Evolutionary conservation across 1,140 invertebrate genomes (phyloP).

Genomic region (Heliconius melpomene): DNA sequence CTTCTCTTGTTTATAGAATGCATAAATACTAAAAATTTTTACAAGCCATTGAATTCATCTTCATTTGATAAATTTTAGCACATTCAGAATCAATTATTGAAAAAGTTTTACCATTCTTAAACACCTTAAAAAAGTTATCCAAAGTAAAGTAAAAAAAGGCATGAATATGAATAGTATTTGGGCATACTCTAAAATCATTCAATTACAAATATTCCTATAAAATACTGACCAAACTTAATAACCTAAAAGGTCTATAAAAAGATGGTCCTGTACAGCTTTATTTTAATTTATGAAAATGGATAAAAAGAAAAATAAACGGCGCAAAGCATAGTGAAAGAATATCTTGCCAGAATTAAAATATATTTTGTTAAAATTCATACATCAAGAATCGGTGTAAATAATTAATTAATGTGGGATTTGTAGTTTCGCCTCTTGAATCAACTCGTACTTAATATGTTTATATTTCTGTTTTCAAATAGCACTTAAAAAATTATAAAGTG

Average conservation of each 20-base stretch:
- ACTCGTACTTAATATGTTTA: not conserved
- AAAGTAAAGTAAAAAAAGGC: not conserved
- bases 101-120: not conserved
- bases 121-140: not conserved
- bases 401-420: too few species aligned
- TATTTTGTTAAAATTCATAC: too few species aligned
- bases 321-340: too few species aligned
- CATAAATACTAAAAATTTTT: not conserved
- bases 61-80: not conserved
- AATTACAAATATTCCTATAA: slow-evolving; percentile 19
- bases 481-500: not conserved
- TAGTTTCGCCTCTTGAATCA: too few species aligned
- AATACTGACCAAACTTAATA: slow-evolving; percentile 24
- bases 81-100: not conserved
- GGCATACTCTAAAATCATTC: not conserved
- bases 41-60: too few species aligned
- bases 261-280: slow-evolving; percentile 16
- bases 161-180: slow-evolving; percentile 18
- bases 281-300: not conserved
- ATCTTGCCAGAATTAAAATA: too few species aligned
- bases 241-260: slow-evolving; percentile 13
- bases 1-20: slow-evolving; percentile 13
- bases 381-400: too few species aligned
- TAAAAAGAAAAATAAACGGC: too few species aligned
- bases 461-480: too few species aligned